These are phyloP conservation scores for Pristionchus maxplancki DNA, from an alignment of 2,888 invertebrate genomes.

Conservation along the genomic window DNA sequence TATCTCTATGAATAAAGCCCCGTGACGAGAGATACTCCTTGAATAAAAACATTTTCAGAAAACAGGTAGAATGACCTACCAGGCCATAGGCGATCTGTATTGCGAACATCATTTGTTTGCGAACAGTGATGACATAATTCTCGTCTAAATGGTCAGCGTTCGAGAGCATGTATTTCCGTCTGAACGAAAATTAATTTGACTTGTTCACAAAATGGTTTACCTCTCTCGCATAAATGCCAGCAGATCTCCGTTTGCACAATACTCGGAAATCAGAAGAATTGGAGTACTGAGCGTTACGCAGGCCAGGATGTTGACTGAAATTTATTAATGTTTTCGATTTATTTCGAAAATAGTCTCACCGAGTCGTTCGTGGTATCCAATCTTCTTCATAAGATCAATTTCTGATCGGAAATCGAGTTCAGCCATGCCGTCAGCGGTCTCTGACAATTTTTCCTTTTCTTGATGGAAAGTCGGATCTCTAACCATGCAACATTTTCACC, in stretches of 20 bases:
- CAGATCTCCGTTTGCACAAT: neutral
- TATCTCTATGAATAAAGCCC: neutral
- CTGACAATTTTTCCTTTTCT: neutral
- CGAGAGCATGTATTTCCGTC: neutral
- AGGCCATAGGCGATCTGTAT: neutral
- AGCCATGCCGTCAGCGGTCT: neutral
- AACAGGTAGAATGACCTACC: neutral
- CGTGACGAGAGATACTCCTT: neutral
- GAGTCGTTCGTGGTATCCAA: constrained; percentile 41
- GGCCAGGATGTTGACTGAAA: neutral
- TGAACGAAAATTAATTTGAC: neutral
- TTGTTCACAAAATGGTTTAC: neutral
- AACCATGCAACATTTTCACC: constrained; percentile 14
- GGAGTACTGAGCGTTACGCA: neutral
- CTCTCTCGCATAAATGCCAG: neutral
- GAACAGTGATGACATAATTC: neutral
- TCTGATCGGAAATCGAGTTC: neutral
- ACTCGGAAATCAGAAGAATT: constrained; percentile 5
- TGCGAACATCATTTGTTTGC: constrained; percentile 10
- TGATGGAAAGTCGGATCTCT: too few relatives aligned
- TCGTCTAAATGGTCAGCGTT: too few relatives aligned
- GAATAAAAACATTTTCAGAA: neutral
- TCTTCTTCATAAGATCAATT: constrained; percentile 35
- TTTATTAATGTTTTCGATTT: neutral
- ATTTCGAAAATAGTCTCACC: neutral